Conservation (phyloP, 2,797 vertebrate species). For the Aeoliscus strigatus region DNA sequence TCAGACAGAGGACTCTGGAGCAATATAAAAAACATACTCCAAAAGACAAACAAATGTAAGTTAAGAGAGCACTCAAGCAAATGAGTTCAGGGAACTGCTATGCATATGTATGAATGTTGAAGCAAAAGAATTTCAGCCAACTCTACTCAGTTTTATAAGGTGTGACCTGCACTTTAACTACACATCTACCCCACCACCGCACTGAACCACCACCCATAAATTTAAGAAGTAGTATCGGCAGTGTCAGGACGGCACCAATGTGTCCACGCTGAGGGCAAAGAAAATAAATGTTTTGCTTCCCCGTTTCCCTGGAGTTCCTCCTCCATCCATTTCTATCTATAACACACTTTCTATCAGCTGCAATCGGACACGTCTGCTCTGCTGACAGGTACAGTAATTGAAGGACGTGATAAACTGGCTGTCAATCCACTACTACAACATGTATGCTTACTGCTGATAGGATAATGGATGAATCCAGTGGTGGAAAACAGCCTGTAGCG, state of each 20-base stretch:
- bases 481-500: slow-evolving; percentile 7
- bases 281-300: slow-evolving; percentile 11
- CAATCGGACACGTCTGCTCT: slow-evolving; percentile 18
- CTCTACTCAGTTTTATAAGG: slow-evolving; percentile 14
- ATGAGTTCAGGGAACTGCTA: slow-evolving; percentile 33
- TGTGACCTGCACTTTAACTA: slow-evolving; percentile 37
- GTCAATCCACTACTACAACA: slow-evolving; percentile 11
- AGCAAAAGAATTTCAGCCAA: slow-evolving; percentile 23
- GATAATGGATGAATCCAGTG: slow-evolving; percentile 21
- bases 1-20: slow-evolving; percentile 9
- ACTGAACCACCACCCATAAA: slow-evolving; percentile 27
- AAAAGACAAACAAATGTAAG: slow-evolving; percentile 40
- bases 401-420: slow-evolving; percentile 38
- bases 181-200: slow-evolving; percentile 20
- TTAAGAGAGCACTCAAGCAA: slow-evolving; percentile 33
- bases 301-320: no score
- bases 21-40: slow-evolving; percentile 14
- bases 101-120: slow-evolving; percentile 28
- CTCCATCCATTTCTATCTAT: slow-evolving; percentile 3
- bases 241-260: slow-evolving; percentile 6
- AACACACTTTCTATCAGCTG: slow-evolving; percentile 5
- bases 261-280: slow-evolving; percentile 14
- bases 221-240: slow-evolving; percentile 8
- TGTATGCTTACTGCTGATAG: slow-evolving; percentile 15
- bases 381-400: slow-evolving; percentile 33